These are phyloP conservation scores for Pagrus major DNA, from an alignment of 2,113 vertebrate genomes.

Conservation along the genomic window DNA sequence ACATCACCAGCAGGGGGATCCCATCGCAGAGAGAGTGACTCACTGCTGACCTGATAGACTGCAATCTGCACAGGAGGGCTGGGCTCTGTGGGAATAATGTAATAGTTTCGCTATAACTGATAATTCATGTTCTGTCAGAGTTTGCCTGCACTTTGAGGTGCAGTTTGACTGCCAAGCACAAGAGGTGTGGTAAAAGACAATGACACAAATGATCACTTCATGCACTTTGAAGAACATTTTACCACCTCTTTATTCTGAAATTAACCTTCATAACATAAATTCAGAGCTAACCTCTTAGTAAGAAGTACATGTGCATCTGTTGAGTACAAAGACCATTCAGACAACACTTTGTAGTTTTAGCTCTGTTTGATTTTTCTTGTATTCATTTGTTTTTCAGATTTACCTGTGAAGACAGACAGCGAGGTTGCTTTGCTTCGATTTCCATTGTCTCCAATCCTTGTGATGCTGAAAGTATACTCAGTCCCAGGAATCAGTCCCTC, in stretches of 20 bases:
- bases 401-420: slow-evolving; percentile 58
- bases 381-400: not conserved
- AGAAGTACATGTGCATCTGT: too few species aligned
- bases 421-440: slow-evolving; percentile 9
- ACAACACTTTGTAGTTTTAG: too few species aligned
- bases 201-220: not conserved
- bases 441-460: slow-evolving; percentile 32
- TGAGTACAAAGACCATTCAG: not conserved
- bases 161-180: not conserved
- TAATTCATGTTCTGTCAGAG: not conserved
- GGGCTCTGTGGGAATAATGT: not conserved
- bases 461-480: slow-evolving; percentile 54
- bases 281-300: not conserved
- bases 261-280: not conserved
- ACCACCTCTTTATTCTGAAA: not conserved
- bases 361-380: not conserved
- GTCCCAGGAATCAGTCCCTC: slow-evolving; percentile 54
- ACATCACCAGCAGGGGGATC: slow-evolving; percentile 33
- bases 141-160: not conserved
- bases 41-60: not conserved
- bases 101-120: not conserved
- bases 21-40: slow-evolving; percentile 12
- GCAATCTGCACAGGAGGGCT: not conserved
- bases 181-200: not conserved
- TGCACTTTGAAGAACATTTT: not conserved